Base-by-base conservation (phyloP, 92 coral and sea anemone genomes). In the Epizoanthus rinbou region DNA sequence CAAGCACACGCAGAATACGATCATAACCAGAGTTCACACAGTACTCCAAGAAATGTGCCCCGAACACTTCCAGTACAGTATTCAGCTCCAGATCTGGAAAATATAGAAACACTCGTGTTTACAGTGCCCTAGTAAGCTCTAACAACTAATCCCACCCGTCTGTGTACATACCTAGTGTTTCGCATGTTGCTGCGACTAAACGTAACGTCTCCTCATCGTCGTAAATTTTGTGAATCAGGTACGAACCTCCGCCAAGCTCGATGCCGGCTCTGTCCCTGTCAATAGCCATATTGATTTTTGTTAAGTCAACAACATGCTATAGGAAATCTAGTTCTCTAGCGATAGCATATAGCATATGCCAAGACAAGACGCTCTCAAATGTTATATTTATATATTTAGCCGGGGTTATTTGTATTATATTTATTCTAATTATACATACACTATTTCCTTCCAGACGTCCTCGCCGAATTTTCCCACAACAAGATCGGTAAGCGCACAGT, bases 1-100 rank as follows among this genome's bases (percentile, higher is more conserved):
- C 99, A 69, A 97, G 94, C 2, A 97, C 99, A 18, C 95, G 93
- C 83, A 97, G 74, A 39, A 97, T 97, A 47, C 96, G 94, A 57
- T 97, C 99, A 79, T 97, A 97, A 3, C 99, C 99, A 33, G 99
- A 92, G 80, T 97, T 94, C 11, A 91, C 92, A 45, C 98, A 94
- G 88, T 97, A 97, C 52, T 86, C 93, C 82, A 97, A 91, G 88
- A 97, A 97, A 81, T 97, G 96, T 1, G 94, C 97, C 3, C 99
- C 99, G 84, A 97, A 97, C 18, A 91, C 94, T 62, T 94, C 99
- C 88, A 97, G 85, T 31, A 94, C 98, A 8, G 87, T 87, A 71
- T 90, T 91, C 60, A 97, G 68, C 19, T 90, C 88, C 24, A 97
- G 86, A 85, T 91, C 99, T 97, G 84, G 14, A 14, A 14, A 78